These are phyloP conservation scores for Andricus grossulariae DNA, from an alignment of 1,140 invertebrate genomes.

Conservation along the genomic window DNA sequence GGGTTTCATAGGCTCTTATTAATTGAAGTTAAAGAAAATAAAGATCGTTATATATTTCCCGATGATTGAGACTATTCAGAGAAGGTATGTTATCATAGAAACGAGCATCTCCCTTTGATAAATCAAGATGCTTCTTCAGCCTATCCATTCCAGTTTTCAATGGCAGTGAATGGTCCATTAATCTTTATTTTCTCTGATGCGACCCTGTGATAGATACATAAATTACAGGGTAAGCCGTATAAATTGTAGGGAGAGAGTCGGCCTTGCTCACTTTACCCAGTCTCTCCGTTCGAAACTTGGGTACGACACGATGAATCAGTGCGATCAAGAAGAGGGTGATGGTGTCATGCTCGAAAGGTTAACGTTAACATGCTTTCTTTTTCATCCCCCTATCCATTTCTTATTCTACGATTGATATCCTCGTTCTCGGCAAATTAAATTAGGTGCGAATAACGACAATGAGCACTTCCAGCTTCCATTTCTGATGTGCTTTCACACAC, in stretches of 20 bases:
- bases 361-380: not conserved
- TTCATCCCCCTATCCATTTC: not conserved
- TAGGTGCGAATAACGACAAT: not conserved
- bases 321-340: not conserved
- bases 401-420: not conserved
- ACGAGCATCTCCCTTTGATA: not conserved
- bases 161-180: not conserved
- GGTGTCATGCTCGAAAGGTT: not conserved
- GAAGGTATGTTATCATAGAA: not conserved
- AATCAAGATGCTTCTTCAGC: not conserved
- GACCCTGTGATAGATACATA: conserved; percentile 13
- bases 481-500: not conserved
- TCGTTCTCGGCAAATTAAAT: not conserved
- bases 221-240: conserved; percentile 10
- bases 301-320: conserved; percentile 11
- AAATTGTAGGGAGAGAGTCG: not conserved
- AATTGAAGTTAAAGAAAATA: not conserved
- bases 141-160: not conserved
- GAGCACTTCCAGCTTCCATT: not conserved
- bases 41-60: not conserved
- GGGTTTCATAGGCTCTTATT: too few species aligned
- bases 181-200: conserved; percentile 1
- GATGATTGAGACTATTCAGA: not conserved
- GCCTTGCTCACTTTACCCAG: not conserved
- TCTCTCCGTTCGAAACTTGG: not conserved